Conservation (phyloP, 2,113 vertebrate species). For the Gymnocephalus cernua region DNA sequence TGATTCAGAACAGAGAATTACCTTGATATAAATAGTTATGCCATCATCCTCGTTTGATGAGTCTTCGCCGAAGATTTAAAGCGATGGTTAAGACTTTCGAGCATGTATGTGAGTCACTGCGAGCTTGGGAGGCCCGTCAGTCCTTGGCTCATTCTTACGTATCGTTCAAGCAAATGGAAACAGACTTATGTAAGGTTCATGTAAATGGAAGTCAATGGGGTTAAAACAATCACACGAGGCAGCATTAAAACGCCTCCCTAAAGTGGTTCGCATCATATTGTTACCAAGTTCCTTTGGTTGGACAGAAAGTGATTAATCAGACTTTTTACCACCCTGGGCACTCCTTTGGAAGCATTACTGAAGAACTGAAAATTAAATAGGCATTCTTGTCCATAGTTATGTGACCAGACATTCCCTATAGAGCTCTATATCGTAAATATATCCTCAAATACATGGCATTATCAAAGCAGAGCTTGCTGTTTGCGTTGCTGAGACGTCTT, state of each 20-base stretch:
- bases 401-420: not conserved
- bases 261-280: conserved; percentile 29
- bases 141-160: not conserved
- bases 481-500: not conserved
- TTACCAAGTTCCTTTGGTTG: conserved; percentile 12
- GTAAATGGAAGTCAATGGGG: conserved; percentile 29
- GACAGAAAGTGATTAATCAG: conserved; percentile 32
- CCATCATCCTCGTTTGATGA: conserved; percentile 45
- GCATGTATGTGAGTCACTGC: conserved; percentile 26
- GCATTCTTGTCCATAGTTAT: not conserved
- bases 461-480: not conserved
- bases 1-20: conserved; percentile 67
- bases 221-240: conserved; percentile 17
- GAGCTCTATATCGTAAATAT: not conserved
- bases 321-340: conserved; percentile 15
- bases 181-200: not conserved
- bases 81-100: conserved; percentile 3
- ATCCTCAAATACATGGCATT: not conserved
- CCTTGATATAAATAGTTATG: conserved; percentile 66
- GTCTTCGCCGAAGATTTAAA: conserved; percentile 44
- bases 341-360: not conserved
- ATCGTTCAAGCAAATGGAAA: conserved; percentile 13
- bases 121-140: conserved; percentile 33
- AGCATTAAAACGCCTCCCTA: conserved; percentile 29
- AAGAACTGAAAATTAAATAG: not conserved